Percentiles rank a stretch among this genome's conserved stretches.
Conservation (phyloP, 2,113 vertebrate species). For the Dipodomys spectabilis region DNA sequence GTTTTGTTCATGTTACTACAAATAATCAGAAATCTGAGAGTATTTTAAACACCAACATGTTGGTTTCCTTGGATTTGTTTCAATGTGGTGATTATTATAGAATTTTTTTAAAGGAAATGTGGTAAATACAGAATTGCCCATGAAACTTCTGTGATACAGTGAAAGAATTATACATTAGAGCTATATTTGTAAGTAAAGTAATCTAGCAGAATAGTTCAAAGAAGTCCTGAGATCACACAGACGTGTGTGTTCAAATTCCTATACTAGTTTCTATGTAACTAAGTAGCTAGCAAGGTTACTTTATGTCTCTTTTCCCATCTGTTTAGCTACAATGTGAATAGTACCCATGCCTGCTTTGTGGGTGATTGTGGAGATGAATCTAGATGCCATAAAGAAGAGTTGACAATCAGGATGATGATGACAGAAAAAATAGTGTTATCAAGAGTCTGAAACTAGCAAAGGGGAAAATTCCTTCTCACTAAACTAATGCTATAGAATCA, state of each 20-base stretch:
- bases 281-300: not conserved
- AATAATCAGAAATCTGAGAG: not conserved
- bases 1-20: conserved; percentile 18
- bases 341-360: not conserved
- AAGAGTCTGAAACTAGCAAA: not conserved
- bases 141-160: not conserved
- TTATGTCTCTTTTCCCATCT: not conserved
- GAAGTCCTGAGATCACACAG: not conserved
- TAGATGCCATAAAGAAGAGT: not conserved
- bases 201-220: not conserved
- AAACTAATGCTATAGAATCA: not conserved
- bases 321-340: not conserved
- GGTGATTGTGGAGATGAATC: not conserved
- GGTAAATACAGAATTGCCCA: not conserved
- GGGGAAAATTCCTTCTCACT: not conserved
- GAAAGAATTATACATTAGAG: not conserved
- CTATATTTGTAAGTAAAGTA: not conserved
- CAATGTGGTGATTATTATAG: not conserved
- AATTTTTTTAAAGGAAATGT: not conserved
- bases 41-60: not conserved
- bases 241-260: not conserved
- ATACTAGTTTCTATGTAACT: not conserved
- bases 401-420: not conserved
- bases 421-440: not conserved
- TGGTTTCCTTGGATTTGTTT: conserved; percentile 5